phyloP scores from a whole-genome alignment of 2,113 vertebrate species.

The Ploceus nigricollis region DNA sequence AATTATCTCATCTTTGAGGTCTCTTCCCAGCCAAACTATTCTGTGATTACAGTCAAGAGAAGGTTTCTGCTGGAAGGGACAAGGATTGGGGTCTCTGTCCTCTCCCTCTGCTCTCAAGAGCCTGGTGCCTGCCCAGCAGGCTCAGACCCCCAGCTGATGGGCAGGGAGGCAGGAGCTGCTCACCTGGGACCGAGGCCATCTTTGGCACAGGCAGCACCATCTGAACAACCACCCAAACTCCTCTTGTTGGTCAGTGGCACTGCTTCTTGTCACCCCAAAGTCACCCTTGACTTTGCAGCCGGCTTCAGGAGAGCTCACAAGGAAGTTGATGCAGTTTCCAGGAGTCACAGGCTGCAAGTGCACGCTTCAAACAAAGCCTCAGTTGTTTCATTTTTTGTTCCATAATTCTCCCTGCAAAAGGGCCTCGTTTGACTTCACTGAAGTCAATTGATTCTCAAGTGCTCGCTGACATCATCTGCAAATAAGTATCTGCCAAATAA shows the following conservation, averaged over 20 bases:
- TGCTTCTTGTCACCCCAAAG: neutral
- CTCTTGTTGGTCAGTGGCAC: rapidly evolving
- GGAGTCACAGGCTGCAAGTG: neutral
- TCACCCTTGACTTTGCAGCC: neutral
- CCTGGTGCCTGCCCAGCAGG: neutral
- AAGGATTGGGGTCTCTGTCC: neutral
- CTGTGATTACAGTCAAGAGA: neutral
- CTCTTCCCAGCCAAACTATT: neutral
- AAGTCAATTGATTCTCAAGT: neutral
- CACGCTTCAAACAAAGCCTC: neutral
- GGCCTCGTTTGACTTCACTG: neutral
- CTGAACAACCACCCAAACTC: neutral
- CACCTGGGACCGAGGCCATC: neutral
- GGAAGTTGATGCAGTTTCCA: neutral
- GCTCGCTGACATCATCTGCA: neutral
- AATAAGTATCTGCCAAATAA: neutral
- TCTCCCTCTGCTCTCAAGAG: neutral
- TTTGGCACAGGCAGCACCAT: rapidly evolving
- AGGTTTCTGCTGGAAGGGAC: neutral
- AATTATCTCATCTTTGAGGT: neutral
- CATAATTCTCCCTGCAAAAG: neutral
- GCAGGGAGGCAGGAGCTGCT: neutral
- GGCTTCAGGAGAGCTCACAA: neutral
- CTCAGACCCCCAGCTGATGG: neutral
- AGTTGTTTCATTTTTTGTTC: neutral